Conservation (phyloP, 2,888 invertebrate species). For the Catocala sponsa region DNA sequence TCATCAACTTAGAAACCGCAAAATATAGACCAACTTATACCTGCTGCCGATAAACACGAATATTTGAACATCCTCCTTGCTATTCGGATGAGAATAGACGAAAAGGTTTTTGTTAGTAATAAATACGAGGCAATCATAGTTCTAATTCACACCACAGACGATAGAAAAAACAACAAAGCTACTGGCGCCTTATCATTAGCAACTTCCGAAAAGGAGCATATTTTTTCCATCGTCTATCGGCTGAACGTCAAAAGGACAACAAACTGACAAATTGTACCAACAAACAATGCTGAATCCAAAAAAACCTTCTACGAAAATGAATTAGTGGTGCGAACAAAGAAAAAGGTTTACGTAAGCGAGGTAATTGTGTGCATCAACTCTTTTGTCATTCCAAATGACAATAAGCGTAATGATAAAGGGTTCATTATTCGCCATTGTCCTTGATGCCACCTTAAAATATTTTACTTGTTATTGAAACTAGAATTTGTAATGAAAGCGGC, state of each 20-base stretch:
- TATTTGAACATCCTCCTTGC: conserved; percentile 11
- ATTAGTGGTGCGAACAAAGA: conserved; percentile 63
- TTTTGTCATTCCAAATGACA: conserved; percentile 54
- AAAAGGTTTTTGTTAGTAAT: conserved; percentile 14
- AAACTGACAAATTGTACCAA: conserved; percentile 84
- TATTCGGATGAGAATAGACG: conserved; percentile 52
- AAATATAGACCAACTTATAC: conserved; percentile 52
- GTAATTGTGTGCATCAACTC: conserved; percentile 64
- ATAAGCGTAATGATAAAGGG: conserved; percentile 49
- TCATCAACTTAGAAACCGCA: conserved; percentile 67
- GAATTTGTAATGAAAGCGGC: conserved; percentile 43
- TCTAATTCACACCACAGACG: conserved; percentile 69
- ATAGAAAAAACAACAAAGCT: conserved; percentile 74
- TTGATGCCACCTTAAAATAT: conserved; percentile 56
- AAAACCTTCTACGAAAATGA: conserved; percentile 60
- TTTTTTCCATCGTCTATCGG: conserved; percentile 76
- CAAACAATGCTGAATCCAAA: conserved; percentile 71
- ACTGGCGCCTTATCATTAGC: conserved; percentile 86
- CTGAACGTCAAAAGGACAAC: conserved; percentile 75
- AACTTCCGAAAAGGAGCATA: conserved; percentile 81
- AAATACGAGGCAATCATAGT: conserved; percentile 50
- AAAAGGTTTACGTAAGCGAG: conserved; percentile 64
- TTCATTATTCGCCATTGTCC: conserved; percentile 51
- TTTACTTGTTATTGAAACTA: conserved; percentile 53
- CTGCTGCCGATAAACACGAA: conserved; percentile 32